These are phyloP conservation scores for Apodemus sylvaticus DNA, from an alignment of 2,113 vertebrate genomes.

Conservation along the genomic window DNA sequence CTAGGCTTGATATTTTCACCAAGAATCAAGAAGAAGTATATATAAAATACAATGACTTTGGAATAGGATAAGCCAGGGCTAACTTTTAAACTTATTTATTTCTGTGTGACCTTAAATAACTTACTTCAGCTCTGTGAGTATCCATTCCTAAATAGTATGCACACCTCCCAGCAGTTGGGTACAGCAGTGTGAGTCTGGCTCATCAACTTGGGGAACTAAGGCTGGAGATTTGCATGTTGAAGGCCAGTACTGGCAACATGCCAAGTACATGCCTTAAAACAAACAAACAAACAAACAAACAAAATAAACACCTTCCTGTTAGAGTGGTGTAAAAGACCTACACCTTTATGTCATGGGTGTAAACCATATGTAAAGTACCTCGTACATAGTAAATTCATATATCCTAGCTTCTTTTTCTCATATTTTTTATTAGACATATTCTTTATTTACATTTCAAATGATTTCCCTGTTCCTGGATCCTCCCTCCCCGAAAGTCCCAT, in stretches of 20 bases:
- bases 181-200: no score
- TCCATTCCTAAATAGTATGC: not conserved
- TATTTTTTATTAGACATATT: no score
- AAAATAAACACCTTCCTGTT: not conserved
- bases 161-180: no score
- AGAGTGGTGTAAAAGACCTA: not conserved
- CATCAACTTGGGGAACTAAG: not conserved
- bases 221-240: not conserved
- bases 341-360: not conserved
- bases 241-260: not conserved
- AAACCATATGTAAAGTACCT: not conserved
- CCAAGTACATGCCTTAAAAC: not conserved
- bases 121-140: not conserved
- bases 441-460: no score
- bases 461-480: no score
- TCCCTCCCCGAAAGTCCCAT: no score
- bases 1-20: not conserved
- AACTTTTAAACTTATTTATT: not conserved
- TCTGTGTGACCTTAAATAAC: not conserved
- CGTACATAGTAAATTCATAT: not conserved
- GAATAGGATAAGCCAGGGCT: not conserved
- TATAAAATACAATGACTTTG: not conserved
- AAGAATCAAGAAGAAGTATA: not conserved
- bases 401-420: no score
- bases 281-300: not conserved